A percentile compares a stretch with the other conserved stretches of the same genome.
Conservation (phyloP, 64 coral and sea anemone species). For the Pocillopora damicornis region DNA sequence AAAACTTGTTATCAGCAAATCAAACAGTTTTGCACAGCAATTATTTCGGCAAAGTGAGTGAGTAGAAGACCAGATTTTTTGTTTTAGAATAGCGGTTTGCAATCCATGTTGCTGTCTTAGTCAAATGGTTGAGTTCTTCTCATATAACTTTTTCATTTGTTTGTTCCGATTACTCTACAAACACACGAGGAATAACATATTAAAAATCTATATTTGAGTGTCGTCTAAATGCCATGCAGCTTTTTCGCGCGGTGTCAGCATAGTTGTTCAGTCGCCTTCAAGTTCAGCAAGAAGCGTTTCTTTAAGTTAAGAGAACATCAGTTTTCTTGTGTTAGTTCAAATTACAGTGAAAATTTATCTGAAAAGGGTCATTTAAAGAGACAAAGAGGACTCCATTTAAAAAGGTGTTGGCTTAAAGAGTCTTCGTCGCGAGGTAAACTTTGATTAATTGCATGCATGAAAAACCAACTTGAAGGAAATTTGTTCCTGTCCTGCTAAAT, state of each 20-base stretch:
- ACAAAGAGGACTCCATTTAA: not conserved
- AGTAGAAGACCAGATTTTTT: too few species aligned
- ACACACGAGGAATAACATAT: not conserved
- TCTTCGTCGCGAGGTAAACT: not conserved
- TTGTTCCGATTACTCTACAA: not conserved
- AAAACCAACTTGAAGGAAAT: slow-evolving; percentile 5
- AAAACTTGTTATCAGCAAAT: not conserved
- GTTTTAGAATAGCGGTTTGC: too few species aligned
- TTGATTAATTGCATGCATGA: not conserved
- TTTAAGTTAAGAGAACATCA: not conserved
- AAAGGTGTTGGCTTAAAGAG: slow-evolving; percentile 14
- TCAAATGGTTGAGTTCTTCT: not conserved
- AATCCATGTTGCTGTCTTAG: too few species aligned
- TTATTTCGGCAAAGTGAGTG: too few species aligned
- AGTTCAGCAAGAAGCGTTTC: not conserved
- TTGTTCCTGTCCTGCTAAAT: not conserved
- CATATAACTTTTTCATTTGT: not conserved
- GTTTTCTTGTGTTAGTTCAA: not conserved
- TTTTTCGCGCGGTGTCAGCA: not conserved
- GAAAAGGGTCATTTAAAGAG: not conserved
- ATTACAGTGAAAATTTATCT: not conserved
- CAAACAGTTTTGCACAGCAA: not conserved
- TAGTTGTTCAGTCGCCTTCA: not conserved
- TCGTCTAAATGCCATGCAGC: not conserved
- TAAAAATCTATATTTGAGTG: not conserved